A percentile compares a stretch with the other conserved stretches of the same genome.
phyloP scores from a whole-genome alignment of 2,888 invertebrate genomes.

The Caenorhabditis becei region DNA sequence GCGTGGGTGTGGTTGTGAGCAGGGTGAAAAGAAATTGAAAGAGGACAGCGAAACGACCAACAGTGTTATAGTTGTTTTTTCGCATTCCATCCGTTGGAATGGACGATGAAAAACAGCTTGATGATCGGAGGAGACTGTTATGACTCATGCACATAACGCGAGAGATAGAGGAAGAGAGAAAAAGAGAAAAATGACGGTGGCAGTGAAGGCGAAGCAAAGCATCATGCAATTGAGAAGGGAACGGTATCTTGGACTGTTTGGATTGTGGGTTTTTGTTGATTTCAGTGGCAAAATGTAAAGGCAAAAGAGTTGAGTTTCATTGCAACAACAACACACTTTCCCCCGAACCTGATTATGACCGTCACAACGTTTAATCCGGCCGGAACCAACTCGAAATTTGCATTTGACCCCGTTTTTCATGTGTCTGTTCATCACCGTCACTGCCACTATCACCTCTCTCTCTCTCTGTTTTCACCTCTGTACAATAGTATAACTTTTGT shows the following conservation, averaged over 20 bases:
- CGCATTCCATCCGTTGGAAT: not conserved
- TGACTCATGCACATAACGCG: slow-evolving; percentile 26
- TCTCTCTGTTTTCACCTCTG: not conserved
- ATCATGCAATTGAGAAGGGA: slow-evolving; percentile 26
- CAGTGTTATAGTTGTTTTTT: not conserved
- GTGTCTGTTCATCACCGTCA: not conserved
- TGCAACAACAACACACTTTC: slow-evolving; percentile 2
- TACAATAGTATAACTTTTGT: not conserved
- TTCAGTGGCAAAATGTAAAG: slow-evolving; percentile 23
- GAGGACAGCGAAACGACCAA: not conserved
- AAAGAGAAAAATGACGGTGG: slow-evolving; percentile 8
- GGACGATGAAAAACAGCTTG: too few relatives aligned
- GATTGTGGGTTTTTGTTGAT: slow-evolving; percentile 3
- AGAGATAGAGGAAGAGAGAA: slow-evolving; percentile 4
- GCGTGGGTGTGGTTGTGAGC: slow-evolving; percentile 7
- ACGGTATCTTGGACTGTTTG: not conserved
- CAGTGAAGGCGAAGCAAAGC: not conserved
- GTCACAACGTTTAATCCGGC: slow-evolving; percentile 1
- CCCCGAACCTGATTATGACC: slow-evolving; percentile 20
- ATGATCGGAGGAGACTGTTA: not conserved
- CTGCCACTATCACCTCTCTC: not conserved
- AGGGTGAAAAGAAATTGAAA: slow-evolving; percentile 1
- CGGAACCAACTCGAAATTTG: slow-evolving; percentile 12
- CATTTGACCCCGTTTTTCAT: not conserved
- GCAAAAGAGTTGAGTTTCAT: slow-evolving; percentile 55